Conservation (phyloP, 2,797 vertebrate species). For the Sebastes kiyomatsui region DNA sequence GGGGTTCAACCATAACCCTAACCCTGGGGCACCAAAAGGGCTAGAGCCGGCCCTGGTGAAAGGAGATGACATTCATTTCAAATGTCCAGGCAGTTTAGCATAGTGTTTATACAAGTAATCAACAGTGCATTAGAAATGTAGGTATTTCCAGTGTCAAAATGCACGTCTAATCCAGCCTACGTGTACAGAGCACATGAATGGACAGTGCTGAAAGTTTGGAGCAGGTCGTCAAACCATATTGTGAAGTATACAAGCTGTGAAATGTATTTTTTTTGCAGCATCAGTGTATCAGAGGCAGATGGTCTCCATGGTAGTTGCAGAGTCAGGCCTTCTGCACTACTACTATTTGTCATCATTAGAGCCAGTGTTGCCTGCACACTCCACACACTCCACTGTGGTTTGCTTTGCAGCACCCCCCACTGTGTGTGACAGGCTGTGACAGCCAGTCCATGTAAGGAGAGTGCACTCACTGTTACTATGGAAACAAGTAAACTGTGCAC, state of each 20-base stretch:
- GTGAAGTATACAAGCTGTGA: not conserved
- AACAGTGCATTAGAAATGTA: not conserved
- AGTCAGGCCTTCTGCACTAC: conserved; percentile 25
- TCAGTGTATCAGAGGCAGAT: conserved; percentile 16
- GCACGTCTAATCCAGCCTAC: too few species aligned
- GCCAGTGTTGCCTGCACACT: conserved; percentile 9
- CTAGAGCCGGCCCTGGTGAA: not conserved
- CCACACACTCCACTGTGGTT: conserved; percentile 8
- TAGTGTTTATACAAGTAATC: not conserved
- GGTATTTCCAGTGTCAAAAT: not conserved
- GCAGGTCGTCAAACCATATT: not conserved
- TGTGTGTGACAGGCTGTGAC: conserved; percentile 46
- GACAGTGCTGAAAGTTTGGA: not conserved
- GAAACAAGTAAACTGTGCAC: conserved; percentile 73
- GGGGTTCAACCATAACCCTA: too few species aligned
- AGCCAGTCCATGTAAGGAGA: conserved; percentile 14
- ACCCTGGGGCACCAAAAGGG: too few species aligned
- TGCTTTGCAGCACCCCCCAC: conserved; percentile 15
- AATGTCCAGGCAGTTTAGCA: not conserved
- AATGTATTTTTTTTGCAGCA: not conserved
- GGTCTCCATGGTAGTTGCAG: conserved; percentile 19
- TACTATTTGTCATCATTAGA: conserved; percentile 54
- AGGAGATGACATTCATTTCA: not conserved
- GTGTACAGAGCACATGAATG: not conserved
- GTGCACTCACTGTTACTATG: conserved; percentile 59